Percentiles rank a stretch among this genome's conserved stretches.
phyloP scores from a whole-genome alignment of 2,888 invertebrate genomes.

The Zaprionus lineosus region DNA sequence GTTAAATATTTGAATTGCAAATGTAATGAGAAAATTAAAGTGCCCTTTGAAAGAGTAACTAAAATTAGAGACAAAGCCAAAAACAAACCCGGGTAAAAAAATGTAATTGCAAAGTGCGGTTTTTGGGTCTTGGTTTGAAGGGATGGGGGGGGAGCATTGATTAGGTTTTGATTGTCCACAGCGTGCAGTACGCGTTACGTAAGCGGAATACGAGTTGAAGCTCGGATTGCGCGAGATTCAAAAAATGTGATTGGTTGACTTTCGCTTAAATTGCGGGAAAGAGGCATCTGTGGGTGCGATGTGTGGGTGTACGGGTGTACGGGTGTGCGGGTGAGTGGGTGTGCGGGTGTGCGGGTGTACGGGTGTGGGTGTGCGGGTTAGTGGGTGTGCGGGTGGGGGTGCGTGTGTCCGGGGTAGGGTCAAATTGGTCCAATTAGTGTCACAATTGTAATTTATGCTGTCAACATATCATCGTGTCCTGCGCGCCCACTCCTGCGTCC shows the following conservation, averaged over 20 bases:
- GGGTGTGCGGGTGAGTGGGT: too few relatives aligned
- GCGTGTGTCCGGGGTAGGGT: too few relatives aligned
- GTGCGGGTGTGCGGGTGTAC: too few relatives aligned
- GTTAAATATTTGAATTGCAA: too few relatives aligned
- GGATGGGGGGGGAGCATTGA: conserved; percentile 37
- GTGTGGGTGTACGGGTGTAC: too few relatives aligned
- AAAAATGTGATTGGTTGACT: conserved; percentile 22
- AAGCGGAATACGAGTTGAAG: conserved; percentile 10
- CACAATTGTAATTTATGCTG: conserved; percentile 57
- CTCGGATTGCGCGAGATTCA: too few relatives aligned
- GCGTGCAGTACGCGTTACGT: too few relatives aligned
- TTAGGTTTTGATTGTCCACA: conserved; percentile 47
- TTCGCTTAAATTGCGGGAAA: conserved; percentile 38
- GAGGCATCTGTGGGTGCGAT: too few relatives aligned
- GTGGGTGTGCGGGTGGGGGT: neutral
- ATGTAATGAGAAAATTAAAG: too few relatives aligned
- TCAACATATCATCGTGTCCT: conserved; percentile 49
- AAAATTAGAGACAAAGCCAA: too few relatives aligned
- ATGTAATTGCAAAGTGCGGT: conserved; percentile 33
- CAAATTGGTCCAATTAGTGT: conserved; percentile 32
- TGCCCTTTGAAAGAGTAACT: neutral
- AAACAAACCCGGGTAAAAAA: conserved; percentile 12
- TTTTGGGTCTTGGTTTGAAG: conserved; percentile 5
- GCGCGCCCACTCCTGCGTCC: neutral
- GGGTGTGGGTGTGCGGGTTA: neutral